Base-by-base conservation (phyloP, 1,140 invertebrate species). In the Conus ventricosus region DNA sequence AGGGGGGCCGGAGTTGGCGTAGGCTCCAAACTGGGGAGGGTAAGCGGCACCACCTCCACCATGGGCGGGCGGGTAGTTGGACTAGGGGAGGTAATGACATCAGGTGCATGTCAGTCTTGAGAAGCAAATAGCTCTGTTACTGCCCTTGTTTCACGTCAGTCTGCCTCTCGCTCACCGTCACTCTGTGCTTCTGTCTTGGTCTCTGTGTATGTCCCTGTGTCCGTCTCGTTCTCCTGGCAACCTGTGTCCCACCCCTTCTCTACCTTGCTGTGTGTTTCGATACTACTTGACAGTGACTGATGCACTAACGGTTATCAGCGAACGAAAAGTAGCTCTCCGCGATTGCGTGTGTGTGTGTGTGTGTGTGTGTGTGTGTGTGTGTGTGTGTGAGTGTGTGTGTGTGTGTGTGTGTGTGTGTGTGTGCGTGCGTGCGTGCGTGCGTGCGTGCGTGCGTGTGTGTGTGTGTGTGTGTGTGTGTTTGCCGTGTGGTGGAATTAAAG, bases 1-100 rank as follows among this genome's bases (percentile, higher is more conserved):
- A n/a, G 88, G 88, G 39, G 88, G 88, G 20, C 88, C 88, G 6
- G 88, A 88, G 83, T 85, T 88, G 20, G 63, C 39, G 53, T 71
- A 88, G 20, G 60, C 81, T 15, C 84, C 84, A 51, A 60, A 60
- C 55, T 63, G 60, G 27, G 57, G 84, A 20, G 57, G 84, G n/a
- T 85, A 85, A 11, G 82, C 53, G 11, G 53, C 57, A 11, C 60
- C 84, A 15, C 84, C 57, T 11, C 84, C 57, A 7, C 23, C 84
- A 27, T 85, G 84, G 39, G n/a, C 63, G 20, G 84, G 57, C 11
- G 84, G 84, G 60, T 85, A 85, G 84, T 85, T 85, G 20, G 84
- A 85, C 84, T 85, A 27, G 27, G 15, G 27, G 60, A 60, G 27
- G 23, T 6, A 4, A 87, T 13, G 6, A 71, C 20, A 78, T 39